Evolutionary conservation across 2,797 vertebrate species (phyloP).

Genomic region (Mionectes olivaceus): DNA sequence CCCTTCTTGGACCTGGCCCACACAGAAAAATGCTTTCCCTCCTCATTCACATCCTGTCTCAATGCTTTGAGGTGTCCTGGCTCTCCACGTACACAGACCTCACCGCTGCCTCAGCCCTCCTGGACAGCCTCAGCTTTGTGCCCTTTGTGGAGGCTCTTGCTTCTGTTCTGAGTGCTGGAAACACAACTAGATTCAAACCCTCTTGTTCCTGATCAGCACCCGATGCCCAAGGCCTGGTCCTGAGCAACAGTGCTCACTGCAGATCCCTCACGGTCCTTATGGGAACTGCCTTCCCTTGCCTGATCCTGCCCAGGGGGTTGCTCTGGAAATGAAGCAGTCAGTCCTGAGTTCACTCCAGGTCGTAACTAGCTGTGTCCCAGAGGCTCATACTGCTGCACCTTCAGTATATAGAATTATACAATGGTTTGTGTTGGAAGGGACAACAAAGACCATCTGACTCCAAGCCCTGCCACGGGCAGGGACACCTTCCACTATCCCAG

Average conservation of each 20-base stretch:
- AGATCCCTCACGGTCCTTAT: not conserved
- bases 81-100: not conserved
- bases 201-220: not conserved
- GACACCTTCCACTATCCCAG: not conserved
- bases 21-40: not conserved
- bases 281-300: not conserved
- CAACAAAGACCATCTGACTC: not conserved
- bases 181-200: no score
- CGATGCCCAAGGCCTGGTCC: not conserved
- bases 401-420: not conserved
- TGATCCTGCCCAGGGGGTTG: not conserved
- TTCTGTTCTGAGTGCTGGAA: not conserved
- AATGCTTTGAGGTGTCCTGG: not conserved
- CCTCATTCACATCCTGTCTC: rapidly evolving
- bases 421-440: not conserved
- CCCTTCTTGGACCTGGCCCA: not conserved
- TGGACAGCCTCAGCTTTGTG: not conserved
- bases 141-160: rapidly evolving
- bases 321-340: not conserved
- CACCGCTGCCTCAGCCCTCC: not conserved
- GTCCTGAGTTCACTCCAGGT: not conserved
- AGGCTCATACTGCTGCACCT: not conserved
- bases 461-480: rapidly evolving
- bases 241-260: not conserved
- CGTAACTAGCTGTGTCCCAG: not conserved